Evolutionary conservation across 2,797 vertebrate genomes (phyloP).

Genomic region (Ataeniobius toweri): DNA sequence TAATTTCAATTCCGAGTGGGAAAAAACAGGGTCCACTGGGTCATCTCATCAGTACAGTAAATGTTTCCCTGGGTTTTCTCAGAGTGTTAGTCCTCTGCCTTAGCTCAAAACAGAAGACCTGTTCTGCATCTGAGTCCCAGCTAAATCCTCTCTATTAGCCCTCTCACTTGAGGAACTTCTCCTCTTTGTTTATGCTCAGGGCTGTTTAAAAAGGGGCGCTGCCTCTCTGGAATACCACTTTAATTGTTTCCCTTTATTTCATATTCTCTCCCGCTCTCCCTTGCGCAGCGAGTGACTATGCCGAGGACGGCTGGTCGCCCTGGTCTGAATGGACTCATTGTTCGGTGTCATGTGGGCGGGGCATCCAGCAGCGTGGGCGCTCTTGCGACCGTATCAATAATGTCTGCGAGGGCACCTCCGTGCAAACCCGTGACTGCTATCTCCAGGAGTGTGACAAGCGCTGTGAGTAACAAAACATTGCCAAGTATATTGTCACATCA

Average conservation of each 20-base stretch:
- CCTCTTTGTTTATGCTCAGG: constrained; percentile 59
- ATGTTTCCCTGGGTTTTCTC: constrained; percentile 36
- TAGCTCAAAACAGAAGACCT: constrained; percentile 50
- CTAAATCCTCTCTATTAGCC: constrained; percentile 72
- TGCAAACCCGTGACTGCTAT: constrained; percentile 97
- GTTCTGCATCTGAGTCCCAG: constrained; percentile 55
- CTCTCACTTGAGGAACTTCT: constrained; percentile 67
- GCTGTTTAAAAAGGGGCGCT: constrained; percentile 63
- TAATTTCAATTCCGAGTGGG: constrained; percentile 57
- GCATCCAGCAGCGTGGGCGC: constrained; percentile 96
- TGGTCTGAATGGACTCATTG: constrained; percentile 99
- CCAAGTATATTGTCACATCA: not conserved
- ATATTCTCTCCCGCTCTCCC: constrained; percentile 64
- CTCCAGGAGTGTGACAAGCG: constrained; percentile 97
- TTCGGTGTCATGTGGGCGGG: constrained; percentile 95
- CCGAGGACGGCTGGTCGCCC: constrained; percentile 96
- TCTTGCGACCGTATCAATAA: constrained; percentile 98
- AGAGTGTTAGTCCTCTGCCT: constrained; percentile 35
- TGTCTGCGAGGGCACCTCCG: constrained; percentile 95
- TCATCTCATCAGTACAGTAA: not conserved
- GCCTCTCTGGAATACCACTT: constrained; percentile 72
- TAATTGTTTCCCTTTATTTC: constrained; percentile 69
- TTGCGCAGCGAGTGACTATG: constrained; percentile 90
- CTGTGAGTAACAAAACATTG: constrained; percentile 83
- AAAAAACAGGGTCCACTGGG: constrained; percentile 74